Base-by-base conservation (phyloP, 2,888 invertebrate species). In the Aricia artaxerxes region DNA sequence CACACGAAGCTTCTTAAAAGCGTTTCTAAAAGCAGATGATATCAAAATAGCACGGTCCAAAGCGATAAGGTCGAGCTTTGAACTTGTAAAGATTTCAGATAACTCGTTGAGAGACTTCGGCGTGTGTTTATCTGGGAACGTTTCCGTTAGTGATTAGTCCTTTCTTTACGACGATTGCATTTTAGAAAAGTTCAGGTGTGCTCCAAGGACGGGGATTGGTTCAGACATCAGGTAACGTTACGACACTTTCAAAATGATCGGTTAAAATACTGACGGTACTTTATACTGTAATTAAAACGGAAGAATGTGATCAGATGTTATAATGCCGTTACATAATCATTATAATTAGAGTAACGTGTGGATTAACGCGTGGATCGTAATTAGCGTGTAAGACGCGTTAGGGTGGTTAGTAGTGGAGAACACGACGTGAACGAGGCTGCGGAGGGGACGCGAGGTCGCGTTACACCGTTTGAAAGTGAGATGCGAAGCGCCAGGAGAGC, bases 401-500 rank as follows among this genome's bases (percentile, higher is more conserved):
- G 77, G 53, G 76, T 73, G 77, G 82, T 81, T 80, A 81, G 82
- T 82, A 84, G 84, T 82, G 87, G 87, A 83, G 87, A 88, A 88
- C 88, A 89, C 86, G 88, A 88, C 87, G 87, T 87, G 85, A 87
- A 88, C 88, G 88, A 86, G 87, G 83, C 85, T 84, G 87, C 84
- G 88, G 85, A 89, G 90, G 91, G 91, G 90, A 89, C 89, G 89
- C 88, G 89, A 93, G 94, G 93, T 94, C 91, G 92, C 89, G 91
- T 94, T 93, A 93, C 94, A 90, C 90, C 91, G 92, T 92, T 92
- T 92, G 94, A 92, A 94, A 94, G 92, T 92, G 93, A 94, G 93
- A 94, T 90, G 91, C 92, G 91, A 91, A 92, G 94, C 92, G 94
- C 92, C 94, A 92, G 91, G 94, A 93, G 94, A 93, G 93, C 94